Conservation (phyloP, 2,888 invertebrate genomes). For the Magallana nippona region DNA sequence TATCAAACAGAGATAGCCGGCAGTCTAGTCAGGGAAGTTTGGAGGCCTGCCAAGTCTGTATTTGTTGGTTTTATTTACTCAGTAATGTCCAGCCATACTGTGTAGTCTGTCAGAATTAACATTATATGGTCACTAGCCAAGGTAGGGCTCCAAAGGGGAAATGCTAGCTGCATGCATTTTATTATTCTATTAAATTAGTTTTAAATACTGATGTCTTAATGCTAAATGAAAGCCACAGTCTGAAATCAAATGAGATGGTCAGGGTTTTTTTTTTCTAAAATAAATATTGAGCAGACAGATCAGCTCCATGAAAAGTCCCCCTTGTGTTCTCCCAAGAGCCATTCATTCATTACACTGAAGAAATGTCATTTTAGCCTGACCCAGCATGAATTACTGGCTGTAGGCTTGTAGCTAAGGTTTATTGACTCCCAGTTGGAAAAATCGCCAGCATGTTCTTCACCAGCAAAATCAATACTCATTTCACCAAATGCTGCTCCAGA, state of each 20-base stretch:
- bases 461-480: constrained; percentile 32
- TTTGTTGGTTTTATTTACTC: constrained; percentile 35
- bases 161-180: background rate
- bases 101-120: constrained; percentile 32
- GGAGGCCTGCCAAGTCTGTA: constrained; percentile 27
- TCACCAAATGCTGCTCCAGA: constrained; percentile 27
- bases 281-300: background rate
- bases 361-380: constrained; percentile 32
- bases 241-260: background rate
- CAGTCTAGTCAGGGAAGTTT: constrained; percentile 15
- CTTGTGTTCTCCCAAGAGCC: constrained; percentile 7
- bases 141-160: background rate
- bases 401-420: constrained; percentile 24
- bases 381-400: constrained; percentile 32
- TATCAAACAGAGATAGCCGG: background rate
- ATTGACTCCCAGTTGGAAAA: constrained; percentile 27
- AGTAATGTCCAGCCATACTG: constrained; percentile 19
- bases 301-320: background rate
- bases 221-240: background rate
- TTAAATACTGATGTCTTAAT: background rate
- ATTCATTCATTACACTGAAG: constrained; percentile 17
- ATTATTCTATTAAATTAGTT: background rate
- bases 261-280: background rate
- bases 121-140: constrained; percentile 32
- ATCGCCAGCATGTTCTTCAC: constrained; percentile 26